Evolutionary conservation across 2,113 vertebrate species (phyloP).

Genomic region (Clupea harengus): DNA sequence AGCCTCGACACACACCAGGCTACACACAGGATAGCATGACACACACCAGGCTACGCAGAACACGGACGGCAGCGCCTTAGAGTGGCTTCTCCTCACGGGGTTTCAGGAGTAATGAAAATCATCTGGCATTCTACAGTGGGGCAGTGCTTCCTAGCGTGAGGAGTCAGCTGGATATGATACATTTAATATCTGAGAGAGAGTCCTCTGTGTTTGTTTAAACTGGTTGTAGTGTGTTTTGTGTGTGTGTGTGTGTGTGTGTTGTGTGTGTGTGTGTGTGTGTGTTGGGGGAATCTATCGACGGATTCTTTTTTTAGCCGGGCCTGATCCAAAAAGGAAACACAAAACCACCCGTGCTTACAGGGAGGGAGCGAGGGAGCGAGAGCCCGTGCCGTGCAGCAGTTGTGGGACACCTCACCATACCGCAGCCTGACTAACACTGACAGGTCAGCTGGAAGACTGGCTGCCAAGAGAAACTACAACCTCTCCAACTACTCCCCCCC

Average conservation of each 20-base stretch:
- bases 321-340: conserved; percentile 47
- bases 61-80: not conserved
- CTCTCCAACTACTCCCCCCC: conserved; percentile 1
- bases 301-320: conserved; percentile 41
- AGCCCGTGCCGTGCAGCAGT: not conserved
- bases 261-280: conserved; percentile 1
- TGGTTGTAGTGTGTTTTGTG: no score
- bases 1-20: not conserved
- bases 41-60: not conserved
- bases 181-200: not conserved
- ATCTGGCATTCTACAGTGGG: not conserved
- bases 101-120: not conserved
- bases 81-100: not conserved
- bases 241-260: not conserved
- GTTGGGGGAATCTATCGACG: conserved; percentile 22
- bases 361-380: conserved; percentile 18
- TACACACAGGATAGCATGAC: no score
- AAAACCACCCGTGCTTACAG: conserved; percentile 25
- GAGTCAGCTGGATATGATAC: not conserved
- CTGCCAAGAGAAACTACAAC: conserved; percentile 51
- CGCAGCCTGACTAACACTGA: conserved; percentile 56
- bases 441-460: conserved; percentile 62
- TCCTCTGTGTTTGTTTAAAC: not conserved
- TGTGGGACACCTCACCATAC: conserved; percentile 58
- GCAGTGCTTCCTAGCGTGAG: not conserved